Evolutionary conservation across 2,888 invertebrate genomes (phyloP).

Genomic region (Apomyelois bistriatella): DNA sequence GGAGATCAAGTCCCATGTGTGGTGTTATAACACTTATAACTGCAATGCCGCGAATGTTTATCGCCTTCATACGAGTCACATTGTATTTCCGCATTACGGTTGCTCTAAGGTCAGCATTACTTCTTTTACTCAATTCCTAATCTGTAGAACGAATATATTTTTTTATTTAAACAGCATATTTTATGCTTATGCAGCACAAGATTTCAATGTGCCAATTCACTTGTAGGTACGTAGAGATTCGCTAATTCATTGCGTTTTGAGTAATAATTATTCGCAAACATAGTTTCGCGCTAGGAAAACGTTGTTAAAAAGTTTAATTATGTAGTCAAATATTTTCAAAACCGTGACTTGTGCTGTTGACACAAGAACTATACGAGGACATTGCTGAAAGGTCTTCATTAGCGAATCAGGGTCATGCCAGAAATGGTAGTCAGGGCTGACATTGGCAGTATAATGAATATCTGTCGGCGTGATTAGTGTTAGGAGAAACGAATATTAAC

Average conservation of each 20-base stretch:
- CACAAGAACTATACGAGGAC: not conserved
- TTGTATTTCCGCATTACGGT: constrained; percentile 25
- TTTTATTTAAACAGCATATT: no score
- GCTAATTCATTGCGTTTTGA: no score
- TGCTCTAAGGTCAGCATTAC: constrained; percentile 22
- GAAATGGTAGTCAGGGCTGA: constrained; percentile 1
- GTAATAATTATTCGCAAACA: not conserved
- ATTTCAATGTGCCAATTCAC: no score
- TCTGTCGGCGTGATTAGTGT: not conserved
- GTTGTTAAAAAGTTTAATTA: not conserved
- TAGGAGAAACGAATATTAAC: no score
- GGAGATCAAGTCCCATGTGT: constrained; percentile 21
- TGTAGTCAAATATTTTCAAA: constrained; percentile 3
- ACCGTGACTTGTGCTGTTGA: not conserved
- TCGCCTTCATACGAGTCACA: constrained; percentile 20
- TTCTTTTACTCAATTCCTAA: constrained; percentile 1
- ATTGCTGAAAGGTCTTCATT: constrained; percentile 2
- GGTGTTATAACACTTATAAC: constrained; percentile 12
- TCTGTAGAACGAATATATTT: no score
- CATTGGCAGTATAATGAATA: not conserved
- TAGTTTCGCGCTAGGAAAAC: not conserved
- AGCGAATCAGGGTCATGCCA: constrained; percentile 2
- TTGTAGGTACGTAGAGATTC: no score
- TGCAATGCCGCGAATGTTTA: constrained; percentile 16
- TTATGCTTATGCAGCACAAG: no score